Evolutionary conservation across 2,113 vertebrate genomes (phyloP), one percentile per base, ranked within the genome.

Genomic region (Aramus guarauna): DNA sequence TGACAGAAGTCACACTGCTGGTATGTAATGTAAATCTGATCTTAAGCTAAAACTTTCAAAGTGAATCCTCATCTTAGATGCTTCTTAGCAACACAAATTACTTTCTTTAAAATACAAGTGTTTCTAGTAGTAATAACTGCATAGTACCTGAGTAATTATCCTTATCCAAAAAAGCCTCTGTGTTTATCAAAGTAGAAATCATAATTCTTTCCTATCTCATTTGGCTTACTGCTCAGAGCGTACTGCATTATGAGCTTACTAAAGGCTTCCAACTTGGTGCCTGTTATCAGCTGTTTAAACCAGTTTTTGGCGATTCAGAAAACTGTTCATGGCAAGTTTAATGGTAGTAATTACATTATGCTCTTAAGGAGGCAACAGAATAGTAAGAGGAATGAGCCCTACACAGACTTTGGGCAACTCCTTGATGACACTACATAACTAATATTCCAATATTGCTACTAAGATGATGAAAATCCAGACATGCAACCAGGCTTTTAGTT

Each of bases 391-490:
- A 95, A 95, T 6, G 52, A 94, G 72, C 72, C 87, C 72, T 39
- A 59, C 48, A 75, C 68, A 90, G 67, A 75, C 64, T 84, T 59
- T 89, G 91, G 91, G 90, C 87, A 96, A 73, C 78, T 95, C 76
- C 84, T 55, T 53, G 73, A 68, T 94, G 60, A 93, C 55, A 62
- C 75, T 59, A 73, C 34, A 15, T 88, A 87, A 94, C 83, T 91
- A 90, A 93, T 88, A 71, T 34, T 71, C 83, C 79, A 94, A 78
- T 78, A 86, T 37, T 48, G 43, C 88, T 88, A 92, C 92, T 39
- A 83, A 83, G 64, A 71, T 80, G 92, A 88, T 81, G 56, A 93
- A 94, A 95, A 92, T 48, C 82, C 79, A 94, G 79, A 77, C 60
- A 15, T 60, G 62, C 64, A 74, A 30, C 3, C 12, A 86, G 39